Percentiles rank a stretch among this genome's conserved stretches.
phyloP scores from a whole-genome alignment of 2,797 vertebrate genomes.

The Falco naumanni region DNA sequence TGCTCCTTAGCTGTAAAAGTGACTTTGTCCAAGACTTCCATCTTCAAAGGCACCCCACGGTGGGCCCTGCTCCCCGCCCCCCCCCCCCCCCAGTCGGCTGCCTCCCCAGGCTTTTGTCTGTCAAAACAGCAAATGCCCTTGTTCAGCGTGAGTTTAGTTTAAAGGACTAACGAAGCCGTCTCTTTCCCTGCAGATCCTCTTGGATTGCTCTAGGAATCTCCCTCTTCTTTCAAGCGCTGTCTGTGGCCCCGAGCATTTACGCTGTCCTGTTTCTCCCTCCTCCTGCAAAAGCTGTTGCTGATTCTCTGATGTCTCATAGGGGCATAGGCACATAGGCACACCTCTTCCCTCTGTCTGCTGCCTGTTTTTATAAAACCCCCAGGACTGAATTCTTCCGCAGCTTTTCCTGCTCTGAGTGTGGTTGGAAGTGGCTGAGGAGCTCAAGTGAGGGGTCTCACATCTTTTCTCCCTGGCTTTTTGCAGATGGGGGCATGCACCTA shows the following conservation, averaged over 20 bases:
- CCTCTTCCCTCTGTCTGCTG: not conserved
- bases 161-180: not conserved
- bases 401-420: not conserved
- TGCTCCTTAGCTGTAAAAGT: not conserved
- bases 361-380: not conserved
- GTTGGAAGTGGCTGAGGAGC: not conserved
- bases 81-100: not conserved
- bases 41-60: not conserved
- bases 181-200: not conserved
- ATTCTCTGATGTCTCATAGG: not conserved
- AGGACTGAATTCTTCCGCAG: not conserved
- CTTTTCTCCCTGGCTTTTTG: not conserved
- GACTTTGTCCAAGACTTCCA: not conserved
- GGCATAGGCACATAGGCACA: not conserved
- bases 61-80: not conserved
- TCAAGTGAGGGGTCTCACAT: not conserved
- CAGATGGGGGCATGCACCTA: rapidly evolving
- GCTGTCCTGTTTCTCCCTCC: not conserved
- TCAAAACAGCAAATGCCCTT: not conserved
- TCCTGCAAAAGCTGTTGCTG: not conserved
- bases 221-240: not conserved
- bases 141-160: not conserved
- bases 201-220: not conserved
- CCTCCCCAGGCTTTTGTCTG: not conserved
- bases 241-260: rapidly evolving